phyloP scores from a whole-genome alignment of 2,797 vertebrate species.

The Otolemur crassicaudatus region DNA sequence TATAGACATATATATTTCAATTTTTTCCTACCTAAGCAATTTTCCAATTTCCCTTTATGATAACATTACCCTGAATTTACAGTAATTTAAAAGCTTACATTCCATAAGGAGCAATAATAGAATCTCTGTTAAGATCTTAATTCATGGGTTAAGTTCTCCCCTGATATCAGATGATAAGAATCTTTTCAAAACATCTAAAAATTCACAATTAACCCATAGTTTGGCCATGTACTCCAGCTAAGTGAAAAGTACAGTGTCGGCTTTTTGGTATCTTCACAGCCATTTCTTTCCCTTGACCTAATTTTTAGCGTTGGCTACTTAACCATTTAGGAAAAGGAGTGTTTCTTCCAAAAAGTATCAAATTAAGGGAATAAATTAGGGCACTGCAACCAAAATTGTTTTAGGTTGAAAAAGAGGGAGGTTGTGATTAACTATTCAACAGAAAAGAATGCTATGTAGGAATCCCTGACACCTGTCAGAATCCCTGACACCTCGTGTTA shows the following conservation, averaged over 20 bases:
- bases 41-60: background rate
- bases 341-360: constrained; percentile 55
- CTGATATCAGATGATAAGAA: background rate
- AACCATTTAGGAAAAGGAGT: background rate
- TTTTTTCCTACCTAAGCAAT: background rate
- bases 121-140: background rate
- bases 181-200: background rate
- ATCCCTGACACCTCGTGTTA: constrained; percentile 37
- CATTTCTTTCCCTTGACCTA: constrained; percentile 12
- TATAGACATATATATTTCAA: background rate
- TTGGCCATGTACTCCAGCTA: background rate
- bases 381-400: constrained; percentile 40
- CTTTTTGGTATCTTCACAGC: constrained; percentile 66
- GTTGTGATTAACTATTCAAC: constrained; percentile 61
- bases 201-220: background rate
- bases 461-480: constrained; percentile 46
- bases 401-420: constrained; percentile 68
- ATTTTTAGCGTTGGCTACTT: constrained; percentile 5
- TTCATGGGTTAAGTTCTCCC: background rate
- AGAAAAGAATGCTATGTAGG: constrained; percentile 65
- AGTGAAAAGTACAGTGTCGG: background rate
- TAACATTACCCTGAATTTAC: background rate
- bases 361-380: constrained; percentile 70
- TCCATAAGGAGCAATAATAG: background rate
- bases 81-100: background rate